A percentile compares a stretch with the other conserved stretches of the same genome.
Evolutionary conservation across 2,797 vertebrate genomes (phyloP).

Genomic region (Rhinatrema bivittatum): DNA sequence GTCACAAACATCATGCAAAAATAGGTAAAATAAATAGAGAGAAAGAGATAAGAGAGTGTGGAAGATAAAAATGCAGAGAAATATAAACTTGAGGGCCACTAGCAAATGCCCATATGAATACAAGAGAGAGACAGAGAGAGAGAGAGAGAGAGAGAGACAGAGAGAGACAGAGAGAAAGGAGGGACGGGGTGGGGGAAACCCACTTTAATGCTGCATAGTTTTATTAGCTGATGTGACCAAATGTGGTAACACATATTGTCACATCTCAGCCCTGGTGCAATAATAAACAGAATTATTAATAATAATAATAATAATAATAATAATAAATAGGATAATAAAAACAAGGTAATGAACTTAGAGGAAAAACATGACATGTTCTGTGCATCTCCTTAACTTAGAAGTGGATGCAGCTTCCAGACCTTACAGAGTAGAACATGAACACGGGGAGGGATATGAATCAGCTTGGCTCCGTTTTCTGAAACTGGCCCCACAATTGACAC

Average conservation of each 20-base stretch:
- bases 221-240: conserved; percentile 81
- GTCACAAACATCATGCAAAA: conserved; percentile 99
- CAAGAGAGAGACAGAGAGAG: conserved; percentile 55
- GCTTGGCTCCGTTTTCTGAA: conserved; percentile 59
- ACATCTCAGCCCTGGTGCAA: conserved; percentile 83
- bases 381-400: conserved; percentile 54
- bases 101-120: conserved; percentile 79
- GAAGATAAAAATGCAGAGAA: conserved; percentile 71
- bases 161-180: conserved; percentile 47
- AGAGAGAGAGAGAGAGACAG: conserved; percentile 59
- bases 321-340: conserved; percentile 67
- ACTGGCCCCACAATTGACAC: conserved; percentile 1
- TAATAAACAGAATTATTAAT: conserved; percentile 63
- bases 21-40: conserved; percentile 65
- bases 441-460: conserved; percentile 31
- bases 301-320: no score
- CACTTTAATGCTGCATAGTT: conserved; percentile 82
- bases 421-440: conserved; percentile 45
- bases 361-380: conserved; percentile 51
- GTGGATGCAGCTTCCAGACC: conserved; percentile 57
- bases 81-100: conserved; percentile 76
- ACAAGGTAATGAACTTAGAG: conserved; percentile 54
- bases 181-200: conserved; percentile 64
- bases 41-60: not conserved
- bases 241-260: conserved; percentile 83